Evolutionary conservation across 2,888 invertebrate genomes (phyloP).

Genomic region (Oligia fasciuncula): DNA sequence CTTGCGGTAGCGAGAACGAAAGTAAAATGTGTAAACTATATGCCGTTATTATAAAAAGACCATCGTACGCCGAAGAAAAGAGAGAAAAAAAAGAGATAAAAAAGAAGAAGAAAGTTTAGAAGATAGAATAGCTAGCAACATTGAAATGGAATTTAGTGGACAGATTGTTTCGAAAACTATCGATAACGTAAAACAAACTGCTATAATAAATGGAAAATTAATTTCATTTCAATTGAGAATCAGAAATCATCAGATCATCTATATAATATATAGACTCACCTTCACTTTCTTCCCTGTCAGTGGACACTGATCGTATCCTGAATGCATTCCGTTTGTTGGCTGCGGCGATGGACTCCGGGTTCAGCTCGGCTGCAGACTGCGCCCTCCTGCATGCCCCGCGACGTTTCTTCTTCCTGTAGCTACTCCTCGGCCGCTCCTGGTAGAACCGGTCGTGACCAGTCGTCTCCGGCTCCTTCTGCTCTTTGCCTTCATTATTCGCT

Average conservation of each 20-base stretch:
- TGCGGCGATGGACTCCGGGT: conserved; percentile 91
- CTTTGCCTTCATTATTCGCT: conserved; percentile 89
- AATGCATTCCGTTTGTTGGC: conserved; percentile 92
- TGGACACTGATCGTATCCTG: conserved; percentile 91
- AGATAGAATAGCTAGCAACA: conserved; percentile 30
- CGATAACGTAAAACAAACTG: background rate
- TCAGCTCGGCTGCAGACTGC: conserved; percentile 92
- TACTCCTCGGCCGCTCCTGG: conserved; percentile 90
- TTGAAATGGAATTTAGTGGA: background rate
- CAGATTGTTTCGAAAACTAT: background rate
- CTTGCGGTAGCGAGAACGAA: conserved; percentile 76
- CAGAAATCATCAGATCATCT: background rate
- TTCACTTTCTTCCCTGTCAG: conserved; percentile 91
- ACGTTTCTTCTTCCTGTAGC: conserved; percentile 88
- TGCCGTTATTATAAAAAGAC: conserved; percentile 44
- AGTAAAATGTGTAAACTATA: conserved; percentile 38
- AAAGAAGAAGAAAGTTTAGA: conserved; percentile 22
- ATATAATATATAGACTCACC: conserved; percentile 71
- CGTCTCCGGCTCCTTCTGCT: conserved; percentile 89
- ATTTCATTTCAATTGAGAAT: background rate
- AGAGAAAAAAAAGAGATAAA: conserved; percentile 17
- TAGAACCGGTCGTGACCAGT: conserved; percentile 96
- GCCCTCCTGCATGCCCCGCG: conserved; percentile 91
- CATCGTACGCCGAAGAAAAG: conserved; percentile 60
- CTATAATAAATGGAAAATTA: background rate